Evolutionary conservation across 2,888 invertebrate species (phyloP), one percentile per base, ranked within the genome.

Genomic region (Liodrosophila aerea): DNA sequence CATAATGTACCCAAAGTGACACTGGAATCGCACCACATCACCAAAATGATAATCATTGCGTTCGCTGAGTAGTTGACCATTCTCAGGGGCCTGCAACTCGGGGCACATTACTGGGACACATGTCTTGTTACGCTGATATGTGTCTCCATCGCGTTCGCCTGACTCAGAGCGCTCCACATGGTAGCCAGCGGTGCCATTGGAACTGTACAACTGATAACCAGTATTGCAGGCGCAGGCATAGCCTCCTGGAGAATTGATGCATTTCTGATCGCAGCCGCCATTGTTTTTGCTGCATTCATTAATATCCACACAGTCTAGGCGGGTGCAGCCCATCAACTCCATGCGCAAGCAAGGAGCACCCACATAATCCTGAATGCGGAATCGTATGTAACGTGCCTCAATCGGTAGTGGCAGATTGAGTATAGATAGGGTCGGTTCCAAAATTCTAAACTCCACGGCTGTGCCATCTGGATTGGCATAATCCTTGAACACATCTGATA

Each of bases 81-180:
- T 97, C 88, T 96, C 96, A 0, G 97, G 97, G 2, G 94, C 91
- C 27, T 91, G 88, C 34, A 97, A 88, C 1, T 92, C 89, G 4
- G 97, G 95, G 74, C 97, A 98, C 96, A 97, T 96, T 1, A 97
- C 92, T 0, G 97, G 96, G 8, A 98, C 98, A 89, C 98, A 98
- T 27, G 98, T 96, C 91, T 98, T 98, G 88, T 98, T 98, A 75
- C 94, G 93, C 88, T 96, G 95, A 88, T 95, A 96, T 1, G 94
- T 92, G 87, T 98, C 98, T 0, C 97, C 97, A 83, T 97, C 96
- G 59, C 96, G 92, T 64, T 94, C 92, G 4, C 99, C 98, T 50
- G 93, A 94, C 91, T 99, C 98, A 0, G 94, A 94, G 52, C 91
- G 91, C 78, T 95, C 96, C 49, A 98, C 93, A 44, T 91, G 86